These are phyloP conservation scores for Chunga burmeisteri DNA, from an alignment of 2,113 vertebrate species.

Conservation along the genomic window DNA sequence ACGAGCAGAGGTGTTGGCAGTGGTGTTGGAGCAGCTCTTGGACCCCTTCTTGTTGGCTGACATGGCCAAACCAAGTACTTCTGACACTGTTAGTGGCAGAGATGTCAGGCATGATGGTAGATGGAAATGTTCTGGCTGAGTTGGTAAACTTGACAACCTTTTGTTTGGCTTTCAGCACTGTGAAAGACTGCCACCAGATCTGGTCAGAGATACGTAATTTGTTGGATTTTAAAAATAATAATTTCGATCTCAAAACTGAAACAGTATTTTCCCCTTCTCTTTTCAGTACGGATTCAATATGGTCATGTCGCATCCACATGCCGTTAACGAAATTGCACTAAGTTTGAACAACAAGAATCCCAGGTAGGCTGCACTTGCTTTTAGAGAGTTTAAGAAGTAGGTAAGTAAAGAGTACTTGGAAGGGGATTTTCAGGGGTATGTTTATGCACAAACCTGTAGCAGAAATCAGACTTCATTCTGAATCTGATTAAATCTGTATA, in stretches of 20 bases:
- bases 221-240: not conserved
- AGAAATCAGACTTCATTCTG: not conserved
- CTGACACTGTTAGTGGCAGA: fast-evolving
- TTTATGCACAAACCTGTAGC: not conserved
- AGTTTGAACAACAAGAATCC: conserved; percentile 98
- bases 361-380: conserved; percentile 76
- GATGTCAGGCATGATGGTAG: fast-evolving
- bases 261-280: not conserved
- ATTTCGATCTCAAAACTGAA: not conserved
- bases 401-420: not conserved
- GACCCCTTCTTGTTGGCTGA: not conserved
- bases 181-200: not conserved
- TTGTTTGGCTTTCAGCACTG: not conserved
- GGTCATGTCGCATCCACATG: conserved; percentile 97
- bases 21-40: not conserved
- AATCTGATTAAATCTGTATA: not conserved
- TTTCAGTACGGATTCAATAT: conserved; percentile 96
- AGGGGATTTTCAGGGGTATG: not conserved
- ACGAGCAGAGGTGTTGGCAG: not conserved
- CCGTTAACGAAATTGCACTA: conserved; percentile 95
- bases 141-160: not conserved
- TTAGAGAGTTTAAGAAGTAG: not conserved
- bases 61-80: not conserved
- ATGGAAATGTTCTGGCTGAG: not conserved
- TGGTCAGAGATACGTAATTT: not conserved